Evolutionary conservation across 2,797 vertebrate genomes (phyloP).

Genomic region (Ficedula albicollis): DNA sequence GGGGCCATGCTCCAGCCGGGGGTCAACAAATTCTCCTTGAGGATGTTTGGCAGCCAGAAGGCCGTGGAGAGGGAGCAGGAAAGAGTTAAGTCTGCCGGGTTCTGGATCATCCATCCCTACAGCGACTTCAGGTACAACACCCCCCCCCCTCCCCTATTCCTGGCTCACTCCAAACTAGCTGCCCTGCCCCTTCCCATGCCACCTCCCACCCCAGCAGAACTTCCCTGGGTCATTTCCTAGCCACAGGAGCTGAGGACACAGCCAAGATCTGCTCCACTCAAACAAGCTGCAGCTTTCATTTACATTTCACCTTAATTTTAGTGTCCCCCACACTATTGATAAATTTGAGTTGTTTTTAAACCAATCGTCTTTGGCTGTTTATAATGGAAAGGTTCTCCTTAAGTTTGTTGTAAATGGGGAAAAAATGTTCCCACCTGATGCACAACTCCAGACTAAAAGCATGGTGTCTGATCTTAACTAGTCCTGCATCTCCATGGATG

Average conservation of each 20-base stretch:
- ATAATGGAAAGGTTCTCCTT: neutral
- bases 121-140: slow-evolving; percentile 96
- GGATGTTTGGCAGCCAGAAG: slow-evolving; percentile 99
- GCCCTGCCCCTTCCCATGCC: neutral
- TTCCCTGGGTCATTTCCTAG: neutral
- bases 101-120: slow-evolving; percentile 99
- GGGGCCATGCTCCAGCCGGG: slow-evolving; percentile 97
- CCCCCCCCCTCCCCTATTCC: neutral
- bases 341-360: neutral
- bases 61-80: slow-evolving; percentile 97
- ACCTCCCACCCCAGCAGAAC: neutral
- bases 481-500: neutral
- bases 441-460: neutral
- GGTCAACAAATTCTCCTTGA: slow-evolving; percentile 99
- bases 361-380: neutral
- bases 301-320: neutral
- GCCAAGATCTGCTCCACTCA: neutral
- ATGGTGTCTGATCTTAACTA: neutral
- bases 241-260: neutral
- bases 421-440: slow-evolving; percentile 47
- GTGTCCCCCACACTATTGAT: neutral
- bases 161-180: neutral
- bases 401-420: neutral
- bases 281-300: neutral
- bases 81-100: slow-evolving; percentile 96